Evolutionary conservation across 2,888 invertebrate species (phyloP).

Genomic region (Acanthosepion esculentum): DNA sequence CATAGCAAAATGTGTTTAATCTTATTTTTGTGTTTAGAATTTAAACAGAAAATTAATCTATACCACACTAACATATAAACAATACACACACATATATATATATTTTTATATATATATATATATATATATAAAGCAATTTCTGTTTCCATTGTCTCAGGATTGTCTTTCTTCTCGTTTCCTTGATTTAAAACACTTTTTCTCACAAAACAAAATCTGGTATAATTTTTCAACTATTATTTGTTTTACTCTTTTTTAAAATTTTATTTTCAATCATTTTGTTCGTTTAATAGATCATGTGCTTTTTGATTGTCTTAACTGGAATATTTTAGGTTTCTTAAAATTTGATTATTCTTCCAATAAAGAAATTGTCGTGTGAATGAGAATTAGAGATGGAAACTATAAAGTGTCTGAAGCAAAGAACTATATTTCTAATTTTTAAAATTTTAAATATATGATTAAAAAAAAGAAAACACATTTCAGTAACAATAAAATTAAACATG

Average conservation of each 20-base stretch:
- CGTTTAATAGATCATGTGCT: neutral
- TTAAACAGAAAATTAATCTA: neutral
- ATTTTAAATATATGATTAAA: neutral
- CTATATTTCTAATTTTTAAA: neutral
- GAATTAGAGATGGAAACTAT: neutral
- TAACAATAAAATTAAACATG: neutral
- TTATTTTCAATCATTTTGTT: neutral
- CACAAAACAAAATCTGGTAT: neutral
- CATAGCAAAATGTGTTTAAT: neutral
- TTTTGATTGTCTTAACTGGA: neutral
- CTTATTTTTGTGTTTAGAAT: conserved; percentile 2
- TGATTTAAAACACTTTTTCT: neutral
- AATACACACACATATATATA: neutral
- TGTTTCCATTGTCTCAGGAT: neutral
- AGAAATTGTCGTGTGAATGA: neutral
- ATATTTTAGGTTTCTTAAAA: neutral
- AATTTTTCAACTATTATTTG: neutral
- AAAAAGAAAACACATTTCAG: neutral
- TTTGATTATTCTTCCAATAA: neutral
- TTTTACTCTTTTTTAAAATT: neutral
- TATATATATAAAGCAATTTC: neutral
- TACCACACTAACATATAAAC: neutral
- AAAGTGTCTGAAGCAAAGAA: neutral
- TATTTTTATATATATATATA: no score
- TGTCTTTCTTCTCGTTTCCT: neutral